Evolutionary conservation across 1,140 invertebrate species (phyloP), one percentile per base, ranked within the genome.

Genomic region (Hesperophylax magnus): DNA sequence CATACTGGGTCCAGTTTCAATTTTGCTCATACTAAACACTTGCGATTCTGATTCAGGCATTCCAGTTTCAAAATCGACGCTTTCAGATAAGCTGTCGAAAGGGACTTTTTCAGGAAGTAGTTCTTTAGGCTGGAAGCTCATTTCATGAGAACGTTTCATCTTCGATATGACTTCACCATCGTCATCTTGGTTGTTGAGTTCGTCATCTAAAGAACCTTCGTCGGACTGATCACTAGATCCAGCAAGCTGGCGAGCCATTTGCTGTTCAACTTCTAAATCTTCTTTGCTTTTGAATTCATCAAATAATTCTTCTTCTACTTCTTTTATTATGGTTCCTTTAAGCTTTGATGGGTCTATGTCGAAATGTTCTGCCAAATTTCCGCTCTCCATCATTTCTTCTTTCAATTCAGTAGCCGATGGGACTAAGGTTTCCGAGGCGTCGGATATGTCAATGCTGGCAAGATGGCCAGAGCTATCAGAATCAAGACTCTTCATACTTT

Each of bases 101-200:
- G 88, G 88, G 80, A 90, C 90, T 85, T 89, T 86, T 83, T 91
- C 89, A 11, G 89, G 89, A 18, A 90, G 87, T 82, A 90, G 85
- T 76, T 90, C 88, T 87, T 93, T 93, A 17, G 95, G 94, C 85
- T 95, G 94, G 87, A 97, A 97, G 81, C 95, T 95, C 96, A 97
- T 97, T 89, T 97, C 96, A 82, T 95, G 94, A 0, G 96, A 97
- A 79, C 96, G 90, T 86, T 97, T 97, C 96, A 97, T 97, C 84
- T 93, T 92, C 31, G 91, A 92, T 14, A 92, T 89, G 58, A 92
- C 87, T 81, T 91, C 91, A 67, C 87, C 84, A 75, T 69, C 81
- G 67, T 84, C 80, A n/a, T 76, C 39, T 81, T 86, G 86, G 31
- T 78, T 83, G 34, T 78, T 83, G 82, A 87, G 88, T 72, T 86